Evolutionary conservation across 1,140 invertebrate genomes (phyloP).

Genomic region (Panonychus citri): DNA sequence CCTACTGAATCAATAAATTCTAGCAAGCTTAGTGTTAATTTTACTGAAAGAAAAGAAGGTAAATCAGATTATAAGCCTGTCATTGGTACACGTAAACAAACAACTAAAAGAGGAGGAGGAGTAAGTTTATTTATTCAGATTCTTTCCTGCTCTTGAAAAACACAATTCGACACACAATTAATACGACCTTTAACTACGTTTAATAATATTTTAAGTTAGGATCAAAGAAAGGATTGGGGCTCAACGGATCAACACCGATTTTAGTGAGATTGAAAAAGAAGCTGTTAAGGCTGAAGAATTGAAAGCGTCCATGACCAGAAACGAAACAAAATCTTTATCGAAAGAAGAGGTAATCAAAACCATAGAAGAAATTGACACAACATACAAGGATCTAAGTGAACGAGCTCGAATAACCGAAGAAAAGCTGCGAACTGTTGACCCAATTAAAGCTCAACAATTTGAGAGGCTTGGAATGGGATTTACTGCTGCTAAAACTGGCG

Average conservation of each 20-base stretch:
- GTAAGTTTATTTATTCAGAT: no score
- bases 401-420: constrained; percentile 55
- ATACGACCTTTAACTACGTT: no score
- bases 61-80: no score
- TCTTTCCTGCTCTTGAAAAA: no score
- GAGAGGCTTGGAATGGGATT: constrained; percentile 86
- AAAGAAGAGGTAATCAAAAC: constrained; percentile 33
- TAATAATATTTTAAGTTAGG: constrained; percentile 35
- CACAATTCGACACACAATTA: no score
- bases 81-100: no score
- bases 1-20: no score
- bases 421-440: constrained; percentile 45
- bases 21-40: no score
- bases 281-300: constrained; percentile 54
- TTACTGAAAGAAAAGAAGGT: no score
- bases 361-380: constrained; percentile 46
- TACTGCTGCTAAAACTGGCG: background rate
- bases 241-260: constrained; percentile 73
- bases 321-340: constrained; percentile 23
- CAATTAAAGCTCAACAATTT: constrained; percentile 63
- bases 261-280: constrained; percentile 75
- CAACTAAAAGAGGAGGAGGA: no score
- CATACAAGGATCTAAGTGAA: constrained; percentile 59
- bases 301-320: constrained; percentile 23
- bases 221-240: constrained; percentile 74